These are phyloP conservation scores for Selene dorsalis DNA, from an alignment of 2,797 vertebrate species.

Conservation along the genomic window DNA sequence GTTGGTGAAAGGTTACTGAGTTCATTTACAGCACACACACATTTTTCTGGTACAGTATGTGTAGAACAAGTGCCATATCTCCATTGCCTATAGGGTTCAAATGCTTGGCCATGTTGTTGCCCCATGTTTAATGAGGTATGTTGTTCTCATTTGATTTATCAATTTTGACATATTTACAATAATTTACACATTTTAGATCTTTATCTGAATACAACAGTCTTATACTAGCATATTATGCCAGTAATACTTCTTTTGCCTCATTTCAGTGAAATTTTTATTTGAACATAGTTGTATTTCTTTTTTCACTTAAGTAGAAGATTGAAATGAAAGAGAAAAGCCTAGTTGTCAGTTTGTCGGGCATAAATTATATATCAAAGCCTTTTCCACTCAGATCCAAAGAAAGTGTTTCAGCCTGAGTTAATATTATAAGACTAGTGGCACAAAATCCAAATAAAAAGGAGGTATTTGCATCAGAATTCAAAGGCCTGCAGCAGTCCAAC, in stretches of 20 bases:
- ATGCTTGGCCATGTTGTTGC: not conserved
- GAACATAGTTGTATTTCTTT: not conserved
- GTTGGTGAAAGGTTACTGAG: not conserved
- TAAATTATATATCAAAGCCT: not conserved
- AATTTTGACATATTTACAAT: not conserved
- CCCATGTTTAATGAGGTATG: not conserved
- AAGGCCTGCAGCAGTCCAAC: constrained; percentile 15
- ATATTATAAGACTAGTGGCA: not conserved
- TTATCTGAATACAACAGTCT: no score
- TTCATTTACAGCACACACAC: not conserved
- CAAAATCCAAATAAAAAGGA: not conserved
- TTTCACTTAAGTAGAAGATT: not conserved
- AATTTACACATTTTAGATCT: no score
- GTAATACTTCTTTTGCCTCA: not conserved
- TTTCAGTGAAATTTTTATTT: not conserved
- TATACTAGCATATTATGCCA: not conserved
- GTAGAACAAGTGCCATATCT: not conserved
- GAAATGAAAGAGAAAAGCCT: not conserved
- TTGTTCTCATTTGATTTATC: not conserved
- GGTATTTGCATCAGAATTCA: not conserved
- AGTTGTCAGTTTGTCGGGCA: not conserved
- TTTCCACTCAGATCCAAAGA: not conserved
- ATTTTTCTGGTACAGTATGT: not conserved
- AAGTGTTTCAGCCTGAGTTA: not conserved
- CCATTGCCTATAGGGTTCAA: not conserved